phyloP scores from a whole-genome alignment of 1,140 invertebrate genomes.

The Lucilia sericata region DNA sequence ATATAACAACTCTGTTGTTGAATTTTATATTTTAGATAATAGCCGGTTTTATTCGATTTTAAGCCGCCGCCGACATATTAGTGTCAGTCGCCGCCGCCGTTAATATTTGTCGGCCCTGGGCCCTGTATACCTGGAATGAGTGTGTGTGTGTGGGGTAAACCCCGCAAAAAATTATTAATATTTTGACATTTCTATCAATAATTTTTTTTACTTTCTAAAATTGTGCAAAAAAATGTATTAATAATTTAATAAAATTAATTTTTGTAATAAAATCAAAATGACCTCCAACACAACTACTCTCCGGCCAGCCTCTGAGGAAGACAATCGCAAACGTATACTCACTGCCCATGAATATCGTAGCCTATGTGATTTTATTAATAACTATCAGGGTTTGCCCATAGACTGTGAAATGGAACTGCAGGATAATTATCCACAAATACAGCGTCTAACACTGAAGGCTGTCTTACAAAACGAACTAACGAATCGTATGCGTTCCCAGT shows the following conservation, averaged over 20 bases:
- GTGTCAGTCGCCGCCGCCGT: too few species aligned
- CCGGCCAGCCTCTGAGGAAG: background rate
- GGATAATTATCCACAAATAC: conserved; percentile 64
- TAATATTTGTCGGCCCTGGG: too few species aligned
- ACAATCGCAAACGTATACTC: conserved; percentile 52
- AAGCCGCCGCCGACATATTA: too few species aligned
- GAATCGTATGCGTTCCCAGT: conserved; percentile 64
- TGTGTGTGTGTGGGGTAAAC: background rate
- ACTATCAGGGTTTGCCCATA: conserved; percentile 57
- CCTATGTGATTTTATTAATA: conserved; percentile 59
- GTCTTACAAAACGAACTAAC: conserved; percentile 68
- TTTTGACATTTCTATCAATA: background rate
- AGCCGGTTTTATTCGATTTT: too few species aligned
- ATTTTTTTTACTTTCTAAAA: background rate
- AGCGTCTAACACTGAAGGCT: conserved; percentile 69
- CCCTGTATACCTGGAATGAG: too few species aligned
- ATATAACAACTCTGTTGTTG: too few species aligned
- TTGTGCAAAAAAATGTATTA: conserved; percentile 1
- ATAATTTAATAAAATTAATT: background rate
- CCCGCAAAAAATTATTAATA: background rate
- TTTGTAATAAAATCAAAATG: background rate
- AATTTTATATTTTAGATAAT: too few species aligned
- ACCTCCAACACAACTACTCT: background rate
- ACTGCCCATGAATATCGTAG: conserved; percentile 50
- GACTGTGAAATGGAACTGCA: conserved; percentile 67